Evolutionary conservation across 2,888 invertebrate genomes (phyloP), one percentile per base, ranked within the genome.

Genomic region (Agapostemon virescens): DNA sequence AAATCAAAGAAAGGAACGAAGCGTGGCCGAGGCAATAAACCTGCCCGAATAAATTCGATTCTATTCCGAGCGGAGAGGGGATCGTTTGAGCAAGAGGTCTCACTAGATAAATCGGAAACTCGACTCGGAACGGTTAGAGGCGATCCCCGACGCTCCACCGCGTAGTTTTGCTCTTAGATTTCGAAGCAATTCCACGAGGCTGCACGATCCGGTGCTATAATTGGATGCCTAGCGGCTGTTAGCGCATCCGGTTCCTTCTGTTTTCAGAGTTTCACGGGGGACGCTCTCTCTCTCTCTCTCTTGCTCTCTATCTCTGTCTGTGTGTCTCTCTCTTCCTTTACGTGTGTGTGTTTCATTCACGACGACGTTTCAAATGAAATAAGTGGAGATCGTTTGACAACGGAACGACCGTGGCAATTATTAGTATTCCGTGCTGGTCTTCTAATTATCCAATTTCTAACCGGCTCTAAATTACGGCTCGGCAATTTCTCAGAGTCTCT

Each of bases 141-240:
- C 38, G 64, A 55, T 49, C 30, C 49, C 40, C 71, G 55, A 73
- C 30, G 72, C n/a, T 30, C 23, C 33, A 55, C 68, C 74, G 74
- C 71, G 71, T 45, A 67, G 55, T 55, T 70, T 58, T 2, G 58
- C 72, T 73, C 49, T 80, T 58, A 76, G 69, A 80, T 73, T 70
- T 49, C 75, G 36, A 67, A 58, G 63, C 63, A 70, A 42, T 61
- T 52, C 17, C 58, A 30, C 74, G 58, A 23, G 64, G 63, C 64
- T 33, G 66, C 71, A 69, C 55, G 64, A 82, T 63, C 73, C 61
- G 17, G 68, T 55, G 42, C 69, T 67, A 69, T 80, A 75, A 78
- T 80, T 80, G 80, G 69, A 77, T 45, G 63, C 77, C 69, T 49
- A 49, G 33, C 61, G 63, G 49, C 64, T 71, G 73, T 74, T 71